Conservation (phyloP, 2,113 vertebrate species). For the Pipa parva region DNA sequence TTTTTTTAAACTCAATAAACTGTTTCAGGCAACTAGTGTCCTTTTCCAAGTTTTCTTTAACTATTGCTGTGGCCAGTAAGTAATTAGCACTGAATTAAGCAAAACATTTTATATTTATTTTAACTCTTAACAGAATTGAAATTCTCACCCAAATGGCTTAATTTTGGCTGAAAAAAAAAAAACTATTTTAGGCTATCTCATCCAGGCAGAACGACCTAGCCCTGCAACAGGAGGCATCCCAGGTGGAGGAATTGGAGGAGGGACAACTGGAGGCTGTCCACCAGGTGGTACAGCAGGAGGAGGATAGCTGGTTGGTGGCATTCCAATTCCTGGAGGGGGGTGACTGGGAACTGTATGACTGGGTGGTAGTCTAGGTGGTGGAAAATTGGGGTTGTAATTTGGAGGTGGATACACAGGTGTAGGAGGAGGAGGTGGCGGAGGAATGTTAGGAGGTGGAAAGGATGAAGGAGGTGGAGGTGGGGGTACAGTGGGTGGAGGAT, state of each 20-base stretch:
- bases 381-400: conserved; percentile 81
- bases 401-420: conserved; percentile 79
- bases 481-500: conserved; percentile 65
- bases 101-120: too few species aligned
- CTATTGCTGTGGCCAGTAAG: too few species aligned
- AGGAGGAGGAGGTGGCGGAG: conserved; percentile 61
- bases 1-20: too few species aligned
- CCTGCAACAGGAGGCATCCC: conserved; percentile 83
- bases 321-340: conserved; percentile 80
- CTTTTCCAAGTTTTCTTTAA: too few species aligned
- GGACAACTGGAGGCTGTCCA: conserved; percentile 85
- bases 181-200: conserved; percentile 75
- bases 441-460: conserved; percentile 69
- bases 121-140: background rate
- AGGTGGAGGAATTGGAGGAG: conserved; percentile 79
- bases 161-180: background rate
- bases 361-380: conserved; percentile 74
- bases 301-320: conserved; percentile 81
- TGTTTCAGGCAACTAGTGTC: too few species aligned
- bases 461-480: conserved; percentile 63
- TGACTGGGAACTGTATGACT: conserved; percentile 72
- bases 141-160: background rate
- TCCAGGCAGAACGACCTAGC: conserved; percentile 84
- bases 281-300: conserved; percentile 82
- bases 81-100: too few species aligned